These are phyloP conservation scores for Uria lomvia DNA, from an alignment of 2,113 vertebrate species.

Conservation along the genomic window DNA sequence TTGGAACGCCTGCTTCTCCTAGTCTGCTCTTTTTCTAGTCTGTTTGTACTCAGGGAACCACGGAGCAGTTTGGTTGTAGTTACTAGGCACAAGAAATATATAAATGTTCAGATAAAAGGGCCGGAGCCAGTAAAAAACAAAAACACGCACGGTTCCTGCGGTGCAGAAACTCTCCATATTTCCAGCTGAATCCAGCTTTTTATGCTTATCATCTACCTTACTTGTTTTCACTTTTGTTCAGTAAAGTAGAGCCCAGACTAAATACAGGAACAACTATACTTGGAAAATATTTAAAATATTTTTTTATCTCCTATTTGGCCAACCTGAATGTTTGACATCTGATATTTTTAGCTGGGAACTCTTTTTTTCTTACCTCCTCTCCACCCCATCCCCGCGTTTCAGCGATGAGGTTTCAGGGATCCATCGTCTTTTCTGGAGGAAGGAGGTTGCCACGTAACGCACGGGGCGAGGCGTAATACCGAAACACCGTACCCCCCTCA, in stretches of 20 bases:
- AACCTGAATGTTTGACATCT: not conserved
- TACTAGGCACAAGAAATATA: not conserved
- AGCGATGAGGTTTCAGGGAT: not conserved
- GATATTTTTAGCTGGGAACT: slow-evolving; percentile 27
- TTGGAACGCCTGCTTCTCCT: not conserved
- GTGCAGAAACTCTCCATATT: slow-evolving; percentile 12
- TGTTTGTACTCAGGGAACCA: not conserved
- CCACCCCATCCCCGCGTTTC: not conserved
- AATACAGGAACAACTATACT: slow-evolving; percentile 26
- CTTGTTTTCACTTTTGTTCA: slow-evolving; percentile 8
- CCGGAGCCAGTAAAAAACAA: slow-evolving; percentile 17
- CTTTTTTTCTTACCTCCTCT: not conserved
- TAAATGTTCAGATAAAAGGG: not conserved
- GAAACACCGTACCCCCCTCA: not conserved
- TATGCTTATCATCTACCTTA: not conserved
- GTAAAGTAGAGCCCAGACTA: not conserved
- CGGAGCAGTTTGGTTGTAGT: not conserved
- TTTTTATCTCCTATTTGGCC: not conserved
- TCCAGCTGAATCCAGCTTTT: not conserved
- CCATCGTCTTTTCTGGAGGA: not conserved
- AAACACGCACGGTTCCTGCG: not conserved
- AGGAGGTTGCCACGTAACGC: not conserved
- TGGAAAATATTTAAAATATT: slow-evolving; percentile 27
- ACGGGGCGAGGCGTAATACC: not conserved
- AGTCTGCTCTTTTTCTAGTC: not conserved